phyloP scores from a whole-genome alignment of 2,888 invertebrate species.

The Melanotus villosus region DNA sequence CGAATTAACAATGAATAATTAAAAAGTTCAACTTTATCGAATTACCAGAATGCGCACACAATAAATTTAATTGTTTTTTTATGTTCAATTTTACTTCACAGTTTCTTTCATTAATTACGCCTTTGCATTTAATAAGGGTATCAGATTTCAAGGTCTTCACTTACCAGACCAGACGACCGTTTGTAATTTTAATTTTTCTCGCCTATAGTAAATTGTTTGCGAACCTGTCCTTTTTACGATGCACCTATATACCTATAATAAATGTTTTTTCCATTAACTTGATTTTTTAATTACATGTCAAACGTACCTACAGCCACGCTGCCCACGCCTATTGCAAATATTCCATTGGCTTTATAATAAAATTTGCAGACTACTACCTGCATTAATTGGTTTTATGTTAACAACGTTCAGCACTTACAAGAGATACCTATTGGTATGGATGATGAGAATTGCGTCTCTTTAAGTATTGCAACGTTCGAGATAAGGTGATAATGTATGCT shows the following conservation, averaged over 20 bases:
- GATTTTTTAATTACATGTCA: constrained; percentile 20
- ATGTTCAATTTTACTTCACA: no score
- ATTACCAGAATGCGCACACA: no score
- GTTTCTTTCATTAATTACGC: background rate
- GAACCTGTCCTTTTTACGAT: background rate
- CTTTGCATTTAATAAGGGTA: background rate
- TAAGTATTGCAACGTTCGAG: background rate
- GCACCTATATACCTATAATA: constrained; percentile 4
- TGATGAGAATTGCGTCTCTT: constrained; percentile 17
- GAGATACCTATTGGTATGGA: constrained; percentile 20
- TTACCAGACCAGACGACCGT: constrained; percentile 3
- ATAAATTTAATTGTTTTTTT: no score
- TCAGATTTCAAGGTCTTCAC: constrained; percentile 2
- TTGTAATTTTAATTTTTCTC: constrained; percentile 5
- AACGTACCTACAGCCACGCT: background rate
- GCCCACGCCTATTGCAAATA: constrained; percentile 16
- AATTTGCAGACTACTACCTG: constrained; percentile 19
- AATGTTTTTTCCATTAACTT: constrained; percentile 17
- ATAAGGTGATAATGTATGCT: constrained; percentile 25
- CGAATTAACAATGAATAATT: no score
- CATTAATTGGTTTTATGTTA: constrained; percentile 26
- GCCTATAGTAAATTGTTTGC: background rate
- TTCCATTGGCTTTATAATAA: constrained; percentile 18
- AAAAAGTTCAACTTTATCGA: no score
- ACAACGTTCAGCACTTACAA: constrained; percentile 26